Conservation (phyloP, 2,113 vertebrate species). For the Pterocles gutturalis region DNA sequence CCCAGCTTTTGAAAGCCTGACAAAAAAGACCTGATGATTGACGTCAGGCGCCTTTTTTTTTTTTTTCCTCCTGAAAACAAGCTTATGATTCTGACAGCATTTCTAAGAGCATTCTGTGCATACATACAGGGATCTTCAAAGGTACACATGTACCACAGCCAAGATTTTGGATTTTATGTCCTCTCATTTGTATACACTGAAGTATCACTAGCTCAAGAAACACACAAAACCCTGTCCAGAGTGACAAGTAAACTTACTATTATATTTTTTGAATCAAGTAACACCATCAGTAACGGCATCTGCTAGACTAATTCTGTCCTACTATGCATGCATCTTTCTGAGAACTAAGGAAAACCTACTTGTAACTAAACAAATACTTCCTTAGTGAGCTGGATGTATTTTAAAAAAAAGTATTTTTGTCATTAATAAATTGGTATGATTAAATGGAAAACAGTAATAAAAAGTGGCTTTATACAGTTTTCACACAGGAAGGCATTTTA, state of each 20-base stretch:
- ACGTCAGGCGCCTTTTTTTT: not conserved
- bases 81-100: not conserved
- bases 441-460: not conserved
- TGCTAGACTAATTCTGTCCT: not conserved
- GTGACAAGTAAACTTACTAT: not conserved
- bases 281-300: not conserved
- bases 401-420: not conserved
- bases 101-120: not conserved
- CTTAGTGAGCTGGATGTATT: not conserved
- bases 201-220: not conserved
- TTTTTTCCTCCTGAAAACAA: not conserved
- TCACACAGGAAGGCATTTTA: not conserved
- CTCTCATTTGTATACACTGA: not conserved
- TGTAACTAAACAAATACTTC: not conserved
- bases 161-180: not conserved
- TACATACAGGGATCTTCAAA: not conserved
- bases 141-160: accelerated
- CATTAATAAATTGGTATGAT: not conserved
- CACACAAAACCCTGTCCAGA: not conserved
- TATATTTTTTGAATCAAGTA: not conserved
- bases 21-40: not conserved
- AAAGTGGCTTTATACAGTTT: not conserved
- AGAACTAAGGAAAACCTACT: not conserved
- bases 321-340: not conserved
- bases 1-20: not conserved